These are phyloP conservation scores for Ochotona princeps DNA, from an alignment of 2,113 vertebrate genomes.

Conservation along the genomic window DNA sequence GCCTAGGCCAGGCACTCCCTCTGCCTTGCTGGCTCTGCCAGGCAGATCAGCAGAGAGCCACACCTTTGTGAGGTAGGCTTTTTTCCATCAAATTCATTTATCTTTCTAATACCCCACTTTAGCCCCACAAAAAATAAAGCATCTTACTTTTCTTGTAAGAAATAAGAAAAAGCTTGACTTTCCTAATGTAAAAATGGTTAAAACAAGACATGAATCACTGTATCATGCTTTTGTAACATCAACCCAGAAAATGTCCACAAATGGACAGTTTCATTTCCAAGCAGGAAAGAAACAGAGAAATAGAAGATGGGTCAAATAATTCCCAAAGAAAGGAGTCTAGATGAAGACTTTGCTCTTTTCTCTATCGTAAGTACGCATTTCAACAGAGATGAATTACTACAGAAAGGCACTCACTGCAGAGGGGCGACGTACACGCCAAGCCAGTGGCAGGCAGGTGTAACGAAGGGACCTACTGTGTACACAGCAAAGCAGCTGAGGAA, in stretches of 20 bases:
- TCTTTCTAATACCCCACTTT: conserved; percentile 2
- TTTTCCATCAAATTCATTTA: background rate
- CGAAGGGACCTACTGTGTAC: background rate
- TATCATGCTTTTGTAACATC: background rate
- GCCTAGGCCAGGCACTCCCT: background rate
- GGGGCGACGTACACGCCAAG: background rate
- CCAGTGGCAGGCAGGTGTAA: background rate
- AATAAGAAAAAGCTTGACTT: conserved; percentile 53
- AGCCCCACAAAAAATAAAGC: background rate
- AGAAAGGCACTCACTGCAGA: conserved; percentile 37
- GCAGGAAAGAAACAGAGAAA: conserved; percentile 9
- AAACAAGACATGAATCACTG: conserved; percentile 19
- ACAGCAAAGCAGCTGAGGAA: background rate
- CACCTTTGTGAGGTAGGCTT: background rate
- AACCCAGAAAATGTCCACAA: conserved; percentile 54
- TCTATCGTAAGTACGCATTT: conserved; percentile 58
- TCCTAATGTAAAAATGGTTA: background rate
- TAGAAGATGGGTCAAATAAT: conserved; percentile 63
- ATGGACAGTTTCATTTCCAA: conserved; percentile 41
- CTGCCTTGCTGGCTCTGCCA: background rate
- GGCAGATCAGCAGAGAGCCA: background rate
- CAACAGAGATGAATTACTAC: conserved; percentile 54
- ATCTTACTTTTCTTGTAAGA: conserved; percentile 20
- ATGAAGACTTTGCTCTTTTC: conserved; percentile 27
- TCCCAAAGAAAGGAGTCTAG: conserved; percentile 53